Evolutionary conservation across 2,888 invertebrate species (phyloP), one percentile per base, ranked within the genome.

Genomic region (Drosophila neonasuta): DNA sequence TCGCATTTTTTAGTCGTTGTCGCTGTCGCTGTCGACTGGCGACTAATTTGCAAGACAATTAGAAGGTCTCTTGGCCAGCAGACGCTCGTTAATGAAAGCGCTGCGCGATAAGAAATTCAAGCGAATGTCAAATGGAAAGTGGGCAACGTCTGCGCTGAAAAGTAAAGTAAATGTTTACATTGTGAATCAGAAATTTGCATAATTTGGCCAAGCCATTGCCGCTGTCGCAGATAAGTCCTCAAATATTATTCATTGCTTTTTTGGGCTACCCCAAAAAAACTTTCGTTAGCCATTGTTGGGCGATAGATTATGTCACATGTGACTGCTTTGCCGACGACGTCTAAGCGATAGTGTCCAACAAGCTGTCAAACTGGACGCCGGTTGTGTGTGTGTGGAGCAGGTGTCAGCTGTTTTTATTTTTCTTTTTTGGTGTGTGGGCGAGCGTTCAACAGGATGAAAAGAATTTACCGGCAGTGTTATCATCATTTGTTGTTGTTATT

Each of bases 141-240:
- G 10, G 69, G 45, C 68, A 41, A 17, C 44, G 79, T 79, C 85
- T 79, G 77, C 62, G 70, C 71, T 80, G 85, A 77, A 84, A 88
- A 87, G 82, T 88, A 88, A 88, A 89, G 87, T 80, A 88, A 89
- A 89, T 89, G 88, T 89, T 89, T 89, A 86, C 89, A 88, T 81
- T 85, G 84, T 82, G 87, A 88, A 89, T 87, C 88, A 88, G 77
- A 81, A 88, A 89, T 89, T 89, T 89, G 86, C 89, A 89, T 89
- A 89, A 89, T 88, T 89, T 89, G 88, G 88, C 75, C 85, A 81
- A 78, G 68, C 6, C 51, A 30, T 10, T 41, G 62, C 44, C 63
- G 52, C 58, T 71, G 71, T 64, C 76, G 55, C 55, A 71, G 86
- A 82, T 81, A 81, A 86, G 72, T 67, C 44, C 49, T 57, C 54